Evolutionary conservation across 1,140 invertebrate species (phyloP), one percentile per base, ranked within the genome.

Genomic region (Yoshiicerus persimilis): DNA sequence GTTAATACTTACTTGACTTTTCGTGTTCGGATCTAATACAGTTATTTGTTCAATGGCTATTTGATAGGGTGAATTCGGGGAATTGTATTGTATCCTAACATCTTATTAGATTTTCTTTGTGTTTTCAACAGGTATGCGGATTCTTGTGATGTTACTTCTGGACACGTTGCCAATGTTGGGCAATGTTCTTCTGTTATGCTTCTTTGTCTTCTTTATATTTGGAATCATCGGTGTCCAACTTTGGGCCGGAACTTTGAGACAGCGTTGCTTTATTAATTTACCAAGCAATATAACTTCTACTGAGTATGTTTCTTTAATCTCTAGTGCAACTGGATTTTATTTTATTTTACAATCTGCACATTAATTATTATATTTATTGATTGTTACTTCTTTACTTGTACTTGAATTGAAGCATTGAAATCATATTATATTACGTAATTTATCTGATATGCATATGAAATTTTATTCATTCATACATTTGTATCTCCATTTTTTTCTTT

Each of bases 161-260:
- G 99, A 99, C 93, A 99, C 99, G 2, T 94, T 99, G 87, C 99
- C 99, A 1, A 99, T 99, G 99, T 93, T 99, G 91, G 99, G 99
- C 83, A 99, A 99, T 93, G 99, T 99, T 36, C 94, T 99, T 86
- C 94, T 99, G 62, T 94, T 99, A 62, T 99, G 99, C 93, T 99
- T 99, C 94, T 99, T 99, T 94, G 98, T 99, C 56, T 99, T 99
- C 95, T 99, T 99, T 95, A 99, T 99, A 92, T 99, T 99, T 92
- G 99, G 99, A 75, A 99, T 99, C 92, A 97, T 99, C 88, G 99
- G 99, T 1, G 99, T 99, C 16, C 99, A 99, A 93, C 94, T 99
- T 13, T 99, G 99, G 99, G 97, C 99, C 91, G 99, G 99, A 5
- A 96, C 99, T 41, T 93, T 99, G 41, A 94, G 98, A 86, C 98